phyloP scores from a whole-genome alignment of 2,888 invertebrate species.

The Diploptera punctata region DNA sequence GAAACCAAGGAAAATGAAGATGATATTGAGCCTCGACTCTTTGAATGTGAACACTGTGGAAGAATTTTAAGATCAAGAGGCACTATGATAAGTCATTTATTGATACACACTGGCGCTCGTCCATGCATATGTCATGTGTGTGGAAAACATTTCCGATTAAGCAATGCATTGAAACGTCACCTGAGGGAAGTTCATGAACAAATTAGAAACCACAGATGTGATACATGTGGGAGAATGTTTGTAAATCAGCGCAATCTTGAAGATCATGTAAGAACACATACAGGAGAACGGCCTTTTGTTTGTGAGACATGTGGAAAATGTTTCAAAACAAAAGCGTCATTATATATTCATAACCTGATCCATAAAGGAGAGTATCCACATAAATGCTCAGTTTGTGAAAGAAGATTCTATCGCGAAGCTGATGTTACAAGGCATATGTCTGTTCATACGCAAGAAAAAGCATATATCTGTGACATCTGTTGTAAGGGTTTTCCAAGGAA shows the following conservation, averaged over 20 bases:
- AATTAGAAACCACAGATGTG: conserved; percentile 58
- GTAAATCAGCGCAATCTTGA: conserved; percentile 57
- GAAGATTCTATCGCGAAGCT: conserved; percentile 60
- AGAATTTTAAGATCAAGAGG: conserved; percentile 25
- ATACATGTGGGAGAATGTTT: conserved; percentile 58
- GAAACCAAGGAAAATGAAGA: not conserved
- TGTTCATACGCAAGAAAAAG: conserved; percentile 62
- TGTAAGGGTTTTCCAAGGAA: conserved; percentile 43
- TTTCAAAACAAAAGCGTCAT: conserved; percentile 63
- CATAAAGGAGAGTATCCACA: conserved; percentile 64
- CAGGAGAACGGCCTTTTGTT: conserved; percentile 37
- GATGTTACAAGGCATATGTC: conserved; percentile 63
- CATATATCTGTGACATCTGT: conserved; percentile 60
- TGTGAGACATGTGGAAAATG: conserved; percentile 35
- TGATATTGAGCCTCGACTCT: not conserved
- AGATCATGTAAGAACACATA: conserved; percentile 45
- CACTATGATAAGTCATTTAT: conserved; percentile 53
- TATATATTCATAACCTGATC: conserved; percentile 67
- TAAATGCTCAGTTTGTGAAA: conserved; percentile 64
- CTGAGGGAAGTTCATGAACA: conserved; percentile 57
- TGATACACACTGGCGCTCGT: conserved; percentile 62
- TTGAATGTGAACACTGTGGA: conserved; percentile 29
- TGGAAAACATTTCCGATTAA: conserved; percentile 69
- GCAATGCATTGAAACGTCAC: conserved; percentile 64
- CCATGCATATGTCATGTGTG: conserved; percentile 71